Evolutionary conservation across 2,113 vertebrate species (phyloP), one percentile per base, ranked within the genome.

Genomic region (Circaetus gallicus): DNA sequence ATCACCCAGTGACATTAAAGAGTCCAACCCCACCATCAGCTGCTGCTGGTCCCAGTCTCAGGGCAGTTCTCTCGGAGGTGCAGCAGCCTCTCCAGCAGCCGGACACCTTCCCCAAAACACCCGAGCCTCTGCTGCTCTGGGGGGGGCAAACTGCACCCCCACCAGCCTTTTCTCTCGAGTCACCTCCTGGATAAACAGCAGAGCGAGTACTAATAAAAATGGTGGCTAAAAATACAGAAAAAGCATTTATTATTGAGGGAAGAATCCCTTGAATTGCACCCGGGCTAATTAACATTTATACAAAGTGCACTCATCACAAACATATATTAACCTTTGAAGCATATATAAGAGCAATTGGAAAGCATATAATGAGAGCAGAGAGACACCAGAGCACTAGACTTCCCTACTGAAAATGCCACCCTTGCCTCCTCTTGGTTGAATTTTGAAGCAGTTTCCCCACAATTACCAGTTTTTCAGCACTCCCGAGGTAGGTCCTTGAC

Each of bases 251-350:
- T 69, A 92, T 21, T 7, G 43, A 93, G 83, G 90, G 74, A 89
- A 88, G 40, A 49, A 76, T 62, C 85, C 90, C 89, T n/a, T 22
- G 53, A 90, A 70, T 77, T 53, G 74, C 90, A 93, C 73, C 61
- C 34, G 0, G 6, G 74, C 92, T 94, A 95, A 94, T 95, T 93
- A 96, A 89, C 97, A 94, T 93, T 93, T 93, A 69, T 52, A 89
- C 93, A 59, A 88, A 96, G 84, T 70, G 72, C 84, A 79, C 95
- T 95, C 94, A 63, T 97, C 96, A 95, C 89, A 93, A 97, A 93
- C 94, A 93, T 79, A 84, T 19, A 96, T 97, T 97, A 97, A 96
- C 97, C 96, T 97, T 94, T 91, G 95, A 92, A 74, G 93, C 83
- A 73, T 55, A 89, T 38, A 49, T n/a, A 93, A 96, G 93, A 93